phyloP scores from a whole-genome alignment of 2,797 vertebrate genomes.

The Xenops minutus region DNA sequence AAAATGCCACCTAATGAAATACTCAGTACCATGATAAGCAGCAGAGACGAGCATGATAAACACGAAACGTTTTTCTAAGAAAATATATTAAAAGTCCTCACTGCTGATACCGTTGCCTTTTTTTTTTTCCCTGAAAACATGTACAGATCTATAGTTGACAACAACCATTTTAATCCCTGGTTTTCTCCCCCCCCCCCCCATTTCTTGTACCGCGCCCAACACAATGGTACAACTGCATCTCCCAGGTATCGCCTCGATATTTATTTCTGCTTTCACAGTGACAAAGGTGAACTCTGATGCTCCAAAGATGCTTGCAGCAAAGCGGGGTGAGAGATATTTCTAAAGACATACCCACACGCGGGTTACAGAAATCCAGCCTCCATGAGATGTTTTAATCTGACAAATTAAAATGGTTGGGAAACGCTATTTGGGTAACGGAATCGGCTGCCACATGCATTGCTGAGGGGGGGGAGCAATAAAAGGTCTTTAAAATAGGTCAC shows the following conservation, averaged over 20 bases:
- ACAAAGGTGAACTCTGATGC: conserved; percentile 40
- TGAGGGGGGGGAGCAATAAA: conserved; percentile 30
- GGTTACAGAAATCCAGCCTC: conserved; percentile 26
- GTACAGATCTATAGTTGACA: conserved; percentile 14
- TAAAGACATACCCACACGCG: not conserved
- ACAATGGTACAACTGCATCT: conserved; percentile 45
- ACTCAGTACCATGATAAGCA: not conserved
- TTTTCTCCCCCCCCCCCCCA: not conserved
- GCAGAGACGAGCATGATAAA: not conserved
- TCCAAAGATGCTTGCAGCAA: conserved; percentile 33
- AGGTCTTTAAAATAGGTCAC: conserved; percentile 59
- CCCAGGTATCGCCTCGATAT: conserved; percentile 16
- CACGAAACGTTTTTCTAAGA: not conserved
- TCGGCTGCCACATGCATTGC: conserved; percentile 25
- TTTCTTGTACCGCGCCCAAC: conserved; percentile 54
- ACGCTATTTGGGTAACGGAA: conserved; percentile 59
- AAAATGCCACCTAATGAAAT: conserved; percentile 42
- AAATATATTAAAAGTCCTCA: not conserved
- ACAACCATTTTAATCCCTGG: conserved; percentile 45
- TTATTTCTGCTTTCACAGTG: conserved; percentile 36
- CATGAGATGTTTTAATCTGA: conserved; percentile 36
- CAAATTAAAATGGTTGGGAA: conserved; percentile 61
- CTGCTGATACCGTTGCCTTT: not conserved
- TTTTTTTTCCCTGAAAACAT: not conserved
- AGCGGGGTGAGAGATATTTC: not conserved